Evolutionary conservation across 2,113 vertebrate genomes (phyloP).

Genomic region (Nycticorax nycticorax): DNA sequence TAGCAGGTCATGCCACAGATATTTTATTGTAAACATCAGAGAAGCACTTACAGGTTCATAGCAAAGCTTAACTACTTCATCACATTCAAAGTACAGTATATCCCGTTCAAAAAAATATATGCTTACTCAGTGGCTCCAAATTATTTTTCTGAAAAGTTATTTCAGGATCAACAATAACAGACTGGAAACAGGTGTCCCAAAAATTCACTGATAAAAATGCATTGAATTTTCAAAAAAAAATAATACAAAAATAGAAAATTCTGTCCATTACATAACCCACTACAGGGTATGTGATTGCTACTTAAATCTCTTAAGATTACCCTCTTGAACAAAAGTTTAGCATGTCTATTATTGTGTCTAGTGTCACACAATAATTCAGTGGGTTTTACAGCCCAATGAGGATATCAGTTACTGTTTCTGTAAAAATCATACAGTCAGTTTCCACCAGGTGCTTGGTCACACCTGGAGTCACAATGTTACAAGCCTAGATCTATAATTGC

Average conservation of each 20-base stretch:
- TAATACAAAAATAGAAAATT: background rate
- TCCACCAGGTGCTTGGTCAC: background rate
- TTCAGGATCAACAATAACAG: background rate
- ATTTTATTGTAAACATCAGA: background rate
- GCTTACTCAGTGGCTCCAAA: background rate
- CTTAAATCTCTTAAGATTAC: background rate
- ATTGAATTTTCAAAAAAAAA: background rate
- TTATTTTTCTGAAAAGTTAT: background rate
- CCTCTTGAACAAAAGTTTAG: background rate
- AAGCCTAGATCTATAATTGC: background rate
- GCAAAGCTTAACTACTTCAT: background rate
- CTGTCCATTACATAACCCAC: background rate
- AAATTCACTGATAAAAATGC: background rate
- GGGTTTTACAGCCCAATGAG: background rate
- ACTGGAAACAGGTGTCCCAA: background rate
- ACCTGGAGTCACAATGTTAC: background rate
- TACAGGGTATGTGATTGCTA: accelerated
- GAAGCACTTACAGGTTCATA: background rate
- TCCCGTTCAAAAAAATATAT: background rate
- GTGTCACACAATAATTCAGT: background rate
- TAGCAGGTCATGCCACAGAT: background rate
- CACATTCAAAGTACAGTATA: background rate
- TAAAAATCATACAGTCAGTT: background rate
- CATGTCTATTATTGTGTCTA: background rate
- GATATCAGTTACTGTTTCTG: background rate